phyloP scores from a whole-genome alignment of 2,888 invertebrate species.

The Cerastis leucographa region DNA sequence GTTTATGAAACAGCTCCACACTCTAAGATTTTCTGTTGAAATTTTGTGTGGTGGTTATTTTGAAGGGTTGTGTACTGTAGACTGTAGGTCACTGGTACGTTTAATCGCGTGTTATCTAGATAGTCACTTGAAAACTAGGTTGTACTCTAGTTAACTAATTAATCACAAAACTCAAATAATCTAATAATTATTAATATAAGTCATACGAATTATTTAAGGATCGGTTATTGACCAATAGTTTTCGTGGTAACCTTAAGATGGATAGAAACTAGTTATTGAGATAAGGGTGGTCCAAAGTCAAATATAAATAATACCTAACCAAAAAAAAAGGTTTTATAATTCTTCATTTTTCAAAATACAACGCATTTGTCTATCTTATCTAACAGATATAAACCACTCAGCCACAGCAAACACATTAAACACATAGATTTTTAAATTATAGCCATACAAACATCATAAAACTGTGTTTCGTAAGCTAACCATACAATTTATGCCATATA shows the following conservation, averaged over 20 bases:
- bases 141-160: background rate
- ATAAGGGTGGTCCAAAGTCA: background rate
- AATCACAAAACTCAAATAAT: background rate
- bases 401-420: conserved; percentile 40
- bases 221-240: background rate
- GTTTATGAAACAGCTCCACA: background rate
- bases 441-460: conserved; percentile 58
- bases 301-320: background rate
- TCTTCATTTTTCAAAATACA: background rate
- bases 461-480: conserved; percentile 58
- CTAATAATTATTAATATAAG: background rate
- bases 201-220: background rate
- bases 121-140: background rate
- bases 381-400: conserved; percentile 21
- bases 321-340: background rate
- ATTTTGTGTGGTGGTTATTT: background rate
- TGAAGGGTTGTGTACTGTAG: background rate
- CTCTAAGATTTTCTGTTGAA: background rate
- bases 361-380: conserved; percentile 32
- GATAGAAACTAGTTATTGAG: background rate
- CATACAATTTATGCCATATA: conserved; percentile 53
- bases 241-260: background rate
- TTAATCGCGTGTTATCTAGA: background rate
- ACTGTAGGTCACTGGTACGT: background rate
- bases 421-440: conserved; percentile 55